phyloP scores from a whole-genome alignment of 2,797 vertebrate genomes.

The Nasua narica region DNA sequence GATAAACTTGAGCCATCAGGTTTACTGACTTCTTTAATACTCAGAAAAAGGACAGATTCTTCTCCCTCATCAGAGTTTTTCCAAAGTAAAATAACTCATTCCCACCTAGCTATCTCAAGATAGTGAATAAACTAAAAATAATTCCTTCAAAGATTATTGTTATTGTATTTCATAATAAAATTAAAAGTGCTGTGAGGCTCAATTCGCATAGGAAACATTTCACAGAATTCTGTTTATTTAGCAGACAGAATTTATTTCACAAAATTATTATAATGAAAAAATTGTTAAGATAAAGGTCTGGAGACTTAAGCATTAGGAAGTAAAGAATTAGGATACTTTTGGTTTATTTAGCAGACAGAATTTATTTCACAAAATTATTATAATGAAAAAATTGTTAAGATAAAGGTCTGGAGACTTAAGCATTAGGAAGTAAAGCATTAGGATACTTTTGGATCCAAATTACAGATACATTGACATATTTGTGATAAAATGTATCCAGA shows the following conservation, averaged over 20 bases:
- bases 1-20: not conserved
- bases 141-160: not conserved
- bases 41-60: not conserved
- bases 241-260: not conserved
- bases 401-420: not conserved
- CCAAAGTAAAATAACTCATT: not conserved
- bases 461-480: not conserved
- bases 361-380: not conserved
- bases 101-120: not conserved
- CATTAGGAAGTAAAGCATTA: not conserved
- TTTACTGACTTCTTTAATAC: not conserved
- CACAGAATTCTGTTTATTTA: not conserved
- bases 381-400: not conserved
- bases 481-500: not conserved
- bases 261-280: not conserved
- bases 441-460: not conserved
- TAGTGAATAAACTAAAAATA: not conserved
- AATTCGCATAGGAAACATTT: not conserved
- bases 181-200: not conserved
- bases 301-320: not conserved
- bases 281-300: not conserved
- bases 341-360: not conserved
- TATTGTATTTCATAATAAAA: not conserved
- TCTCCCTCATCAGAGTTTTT: not conserved
- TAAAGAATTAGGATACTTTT: not conserved